phyloP scores from a whole-genome alignment of 2,888 invertebrate species.

The Phaonia tiefii region DNA sequence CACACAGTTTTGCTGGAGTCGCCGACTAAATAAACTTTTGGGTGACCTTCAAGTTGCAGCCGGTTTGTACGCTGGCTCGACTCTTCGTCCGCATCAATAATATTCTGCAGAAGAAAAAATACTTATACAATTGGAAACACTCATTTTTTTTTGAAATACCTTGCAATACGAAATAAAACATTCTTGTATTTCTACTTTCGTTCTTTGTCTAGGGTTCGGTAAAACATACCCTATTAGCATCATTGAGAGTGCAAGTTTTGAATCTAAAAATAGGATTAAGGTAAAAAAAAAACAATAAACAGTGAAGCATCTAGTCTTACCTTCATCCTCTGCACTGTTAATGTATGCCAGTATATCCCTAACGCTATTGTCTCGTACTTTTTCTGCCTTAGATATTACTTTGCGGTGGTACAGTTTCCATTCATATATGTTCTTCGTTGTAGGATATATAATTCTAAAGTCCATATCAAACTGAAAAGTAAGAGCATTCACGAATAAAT shows the following conservation, averaged over 20 bases:
- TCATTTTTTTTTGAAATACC: slow-evolving; percentile 11
- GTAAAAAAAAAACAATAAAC: background rate
- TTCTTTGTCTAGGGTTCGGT: slow-evolving; percentile 41
- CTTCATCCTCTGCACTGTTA: slow-evolving; percentile 42
- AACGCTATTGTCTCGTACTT: slow-evolving; percentile 41
- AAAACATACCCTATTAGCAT: slow-evolving; percentile 49
- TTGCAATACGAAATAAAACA: slow-evolving; percentile 51
- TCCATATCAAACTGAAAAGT: slow-evolving; percentile 54
- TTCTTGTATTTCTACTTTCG: slow-evolving; percentile 53
- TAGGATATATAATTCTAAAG: slow-evolving; percentile 45
- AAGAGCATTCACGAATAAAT: background rate
- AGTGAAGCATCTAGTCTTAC: slow-evolving; percentile 4
- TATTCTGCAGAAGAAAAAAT: background rate
- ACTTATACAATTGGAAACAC: background rate
- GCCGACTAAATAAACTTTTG: slow-evolving; percentile 36
- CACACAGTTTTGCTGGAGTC: background rate
- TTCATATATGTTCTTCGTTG: slow-evolving; percentile 48
- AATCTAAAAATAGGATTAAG: slow-evolving; percentile 33
- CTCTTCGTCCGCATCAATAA: slow-evolving; percentile 13
- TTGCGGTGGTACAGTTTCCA: slow-evolving; percentile 48
- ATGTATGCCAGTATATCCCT: slow-evolving; percentile 43
- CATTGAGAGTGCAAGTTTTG: slow-evolving; percentile 52
- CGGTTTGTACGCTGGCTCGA: background rate
- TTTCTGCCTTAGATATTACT: slow-evolving; percentile 48
- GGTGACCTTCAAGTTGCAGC: slow-evolving; percentile 8